These are phyloP conservation scores for Strongylocentrotus purpuratus DNA, from an alignment of 35 echinoderm and acorn worm genomes.

Conservation along the genomic window DNA sequence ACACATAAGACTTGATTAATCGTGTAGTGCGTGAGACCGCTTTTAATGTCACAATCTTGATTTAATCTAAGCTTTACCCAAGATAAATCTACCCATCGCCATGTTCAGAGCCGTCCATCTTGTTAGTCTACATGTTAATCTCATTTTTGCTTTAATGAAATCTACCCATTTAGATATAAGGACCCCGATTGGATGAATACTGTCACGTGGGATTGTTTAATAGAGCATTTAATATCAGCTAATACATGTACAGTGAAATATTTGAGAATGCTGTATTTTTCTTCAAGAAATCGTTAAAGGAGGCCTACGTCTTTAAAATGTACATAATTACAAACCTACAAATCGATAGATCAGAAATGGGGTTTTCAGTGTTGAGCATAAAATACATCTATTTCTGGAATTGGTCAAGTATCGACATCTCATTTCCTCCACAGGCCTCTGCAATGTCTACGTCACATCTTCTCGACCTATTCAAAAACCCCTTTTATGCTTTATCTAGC, in stretches of 20 bases:
- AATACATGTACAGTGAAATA: neutral
- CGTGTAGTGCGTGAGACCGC: neutral
- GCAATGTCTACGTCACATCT: too few species aligned
- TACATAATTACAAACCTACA: too few species aligned
- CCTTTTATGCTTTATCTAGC: too few species aligned
- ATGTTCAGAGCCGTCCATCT: neutral
- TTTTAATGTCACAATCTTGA: constrained; percentile 10
- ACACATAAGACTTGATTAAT: neutral
- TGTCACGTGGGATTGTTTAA: neutral
- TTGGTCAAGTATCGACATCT: too few species aligned
- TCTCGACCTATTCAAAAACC: too few species aligned
- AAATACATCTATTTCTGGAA: too few species aligned
- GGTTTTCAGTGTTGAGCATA: too few species aligned
- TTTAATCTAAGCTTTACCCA: neutral
- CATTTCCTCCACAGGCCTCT: too few species aligned
- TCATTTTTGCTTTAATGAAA: neutral
- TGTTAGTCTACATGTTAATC: neutral
- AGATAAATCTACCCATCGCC: neutral
- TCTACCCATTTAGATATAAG: neutral
- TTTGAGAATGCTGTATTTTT: neutral
- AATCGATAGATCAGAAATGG: too few species aligned
- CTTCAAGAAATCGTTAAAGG: neutral
- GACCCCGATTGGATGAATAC: neutral
- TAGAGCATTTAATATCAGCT: neutral
- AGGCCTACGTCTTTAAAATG: too few species aligned